Evolutionary conservation across 2,888 invertebrate species (phyloP), one percentile per base, ranked within the genome.

Genomic region (Lymantria dispar): DNA sequence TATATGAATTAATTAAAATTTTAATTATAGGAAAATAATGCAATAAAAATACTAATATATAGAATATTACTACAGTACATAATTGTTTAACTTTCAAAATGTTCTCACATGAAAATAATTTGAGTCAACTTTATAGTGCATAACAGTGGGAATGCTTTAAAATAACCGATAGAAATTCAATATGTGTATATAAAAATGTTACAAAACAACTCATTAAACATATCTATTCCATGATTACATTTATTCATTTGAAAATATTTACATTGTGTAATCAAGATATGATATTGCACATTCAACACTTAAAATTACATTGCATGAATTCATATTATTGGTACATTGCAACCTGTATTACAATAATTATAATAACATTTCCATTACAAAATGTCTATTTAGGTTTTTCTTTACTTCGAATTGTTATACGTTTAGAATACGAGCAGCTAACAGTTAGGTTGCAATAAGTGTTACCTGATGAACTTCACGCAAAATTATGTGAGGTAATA

Each of bases 1-100:
- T 31, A 48, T 62, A 68, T 76, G 33, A 10, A 74, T 69, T 74
- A 78, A 76, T 76, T 82, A 80, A 80, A 76, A 72, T 70, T 86
- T 87, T 88, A 87, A 83, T 88, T 74, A 85, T 85, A 84, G 83
- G 84, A 88, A 89, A 90, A 86, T 86, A 87, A 88, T 85, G 83
- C 81, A 85, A 86, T 87, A 88, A 87, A 86, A 87, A 88, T 85
- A 87, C 81, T 84, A 82, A 83, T 78, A 81, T 85, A 85, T 85
- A 85, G 76, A 83, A 82, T 83, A 83, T 82, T 79, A 85, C 82
- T 84, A 86, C 80, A 83, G 78, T 80, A 85, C 64, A 79, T 83
- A 80, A 81, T 81, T 82, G 80, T 83, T 84, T 76, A 82, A 80
- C 71, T 72, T 75, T 58, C 56, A 62, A 64, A 71, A 74, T 70